Conservation (phyloP, 2,113 vertebrate species). For the Crotalus helleri region DNA sequence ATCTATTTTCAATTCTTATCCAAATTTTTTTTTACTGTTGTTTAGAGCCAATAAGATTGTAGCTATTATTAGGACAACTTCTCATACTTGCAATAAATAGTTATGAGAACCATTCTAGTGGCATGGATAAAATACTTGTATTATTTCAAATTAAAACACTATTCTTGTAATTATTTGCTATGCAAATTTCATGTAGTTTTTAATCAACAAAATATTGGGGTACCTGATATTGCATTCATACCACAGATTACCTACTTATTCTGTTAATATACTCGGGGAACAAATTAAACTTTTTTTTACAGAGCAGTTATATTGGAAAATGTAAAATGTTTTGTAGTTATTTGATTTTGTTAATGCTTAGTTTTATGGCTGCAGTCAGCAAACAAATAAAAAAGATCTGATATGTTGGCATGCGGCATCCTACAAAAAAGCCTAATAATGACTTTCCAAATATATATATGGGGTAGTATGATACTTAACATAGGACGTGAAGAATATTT, state of each 20-base stretch:
- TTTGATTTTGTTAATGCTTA: background rate
- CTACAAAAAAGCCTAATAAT: background rate
- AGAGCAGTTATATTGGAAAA: background rate
- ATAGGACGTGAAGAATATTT: background rate
- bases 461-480: background rate
- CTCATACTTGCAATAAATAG: slow-evolving; percentile 56
- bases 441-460: background rate
- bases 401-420: background rate
- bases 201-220: background rate
- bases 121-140: slow-evolving; percentile 49
- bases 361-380: background rate
- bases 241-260: background rate
- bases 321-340: background rate
- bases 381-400: background rate
- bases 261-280: background rate
- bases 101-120: slow-evolving; percentile 18
- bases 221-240: background rate
- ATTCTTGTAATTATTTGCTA: slow-evolving; percentile 11
- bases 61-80: slow-evolving; percentile 64
- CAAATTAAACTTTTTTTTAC: background rate
- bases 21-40: slow-evolving; percentile 71
- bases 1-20: slow-evolving; percentile 80
- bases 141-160: slow-evolving; percentile 49
- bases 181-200: background rate
- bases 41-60: slow-evolving; percentile 68